Evolutionary conservation across 2,888 invertebrate species (phyloP).

Genomic region (Alloplasta piceator): DNA sequence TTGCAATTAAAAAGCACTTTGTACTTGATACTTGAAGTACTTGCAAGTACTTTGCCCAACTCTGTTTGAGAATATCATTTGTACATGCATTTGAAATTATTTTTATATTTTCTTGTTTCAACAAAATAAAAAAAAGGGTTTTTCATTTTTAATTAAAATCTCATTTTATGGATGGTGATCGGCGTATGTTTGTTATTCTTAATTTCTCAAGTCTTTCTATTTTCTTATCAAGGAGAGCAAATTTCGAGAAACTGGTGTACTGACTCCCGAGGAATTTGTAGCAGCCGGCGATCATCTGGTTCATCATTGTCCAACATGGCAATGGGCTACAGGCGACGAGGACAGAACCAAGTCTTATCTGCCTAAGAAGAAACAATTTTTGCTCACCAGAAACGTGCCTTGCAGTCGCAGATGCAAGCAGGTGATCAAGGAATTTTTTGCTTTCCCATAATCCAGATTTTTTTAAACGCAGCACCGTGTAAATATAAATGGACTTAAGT

Average conservation of each 20-base stretch:
- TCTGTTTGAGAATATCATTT: no score
- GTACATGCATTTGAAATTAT: no score
- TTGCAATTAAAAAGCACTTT: no score
- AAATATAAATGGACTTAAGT: no score
- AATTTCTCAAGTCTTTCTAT: background rate
- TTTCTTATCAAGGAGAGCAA: constrained; percentile 92
- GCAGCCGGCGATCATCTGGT: constrained; percentile 99
- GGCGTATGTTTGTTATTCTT: background rate
- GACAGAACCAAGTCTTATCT: constrained; percentile 94
- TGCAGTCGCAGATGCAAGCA: constrained; percentile 98
- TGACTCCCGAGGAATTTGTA: constrained; percentile 99
- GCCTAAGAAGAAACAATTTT: constrained; percentile 97
- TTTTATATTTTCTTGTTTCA: no score
- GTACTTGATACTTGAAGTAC: no score
- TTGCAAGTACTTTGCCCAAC: no score
- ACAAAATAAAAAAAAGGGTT: no score
- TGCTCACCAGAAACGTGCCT: constrained; percentile 98
- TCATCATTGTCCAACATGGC: constrained; percentile 99
- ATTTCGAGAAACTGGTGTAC: constrained; percentile 97
- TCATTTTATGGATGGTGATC: no score
- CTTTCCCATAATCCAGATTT: constrained; percentile 1
- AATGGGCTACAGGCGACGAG: constrained; percentile 97
- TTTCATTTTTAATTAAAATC: no score
- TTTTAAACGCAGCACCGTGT: background rate
- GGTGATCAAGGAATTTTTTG: constrained; percentile 80